phyloP scores from a whole-genome alignment of 2,113 vertebrate species.

The Chamaetylas fuelleborni region DNA sequence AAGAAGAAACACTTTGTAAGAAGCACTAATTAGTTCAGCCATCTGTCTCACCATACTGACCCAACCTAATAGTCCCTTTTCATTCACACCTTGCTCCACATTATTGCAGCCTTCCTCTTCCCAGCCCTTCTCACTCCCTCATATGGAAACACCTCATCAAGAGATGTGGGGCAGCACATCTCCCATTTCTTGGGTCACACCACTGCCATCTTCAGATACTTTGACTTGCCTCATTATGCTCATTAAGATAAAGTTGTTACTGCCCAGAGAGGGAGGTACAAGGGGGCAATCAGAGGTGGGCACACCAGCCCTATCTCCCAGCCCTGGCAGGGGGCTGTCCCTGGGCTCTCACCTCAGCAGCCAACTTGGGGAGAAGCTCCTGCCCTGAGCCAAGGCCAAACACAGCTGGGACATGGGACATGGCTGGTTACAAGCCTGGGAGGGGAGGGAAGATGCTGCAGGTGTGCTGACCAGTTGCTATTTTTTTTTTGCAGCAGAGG shows the following conservation, averaged over 20 bases:
- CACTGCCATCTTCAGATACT: not conserved
- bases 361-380: no score
- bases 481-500: not conserved
- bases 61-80: not conserved
- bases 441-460: not conserved
- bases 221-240: not conserved
- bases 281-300: not conserved
- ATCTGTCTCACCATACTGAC: not conserved
- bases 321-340: not conserved
- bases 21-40: not conserved
- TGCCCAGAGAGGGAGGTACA: fast-evolving
- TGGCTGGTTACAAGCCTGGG: not conserved
- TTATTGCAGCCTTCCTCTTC: not conserved
- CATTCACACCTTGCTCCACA: not conserved
- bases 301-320: fast-evolving
- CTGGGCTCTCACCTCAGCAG: not conserved
- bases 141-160: not conserved
- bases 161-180: not conserved
- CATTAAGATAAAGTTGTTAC: not conserved
- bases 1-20: not conserved
- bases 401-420: no score
- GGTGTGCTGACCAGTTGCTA: fast-evolving
- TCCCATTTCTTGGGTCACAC: not conserved
- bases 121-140: not conserved
- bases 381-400: no score